These are phyloP conservation scores for Perizoma flavofasciatum DNA, from an alignment of 2,888 invertebrate species.

Conservation along the genomic window DNA sequence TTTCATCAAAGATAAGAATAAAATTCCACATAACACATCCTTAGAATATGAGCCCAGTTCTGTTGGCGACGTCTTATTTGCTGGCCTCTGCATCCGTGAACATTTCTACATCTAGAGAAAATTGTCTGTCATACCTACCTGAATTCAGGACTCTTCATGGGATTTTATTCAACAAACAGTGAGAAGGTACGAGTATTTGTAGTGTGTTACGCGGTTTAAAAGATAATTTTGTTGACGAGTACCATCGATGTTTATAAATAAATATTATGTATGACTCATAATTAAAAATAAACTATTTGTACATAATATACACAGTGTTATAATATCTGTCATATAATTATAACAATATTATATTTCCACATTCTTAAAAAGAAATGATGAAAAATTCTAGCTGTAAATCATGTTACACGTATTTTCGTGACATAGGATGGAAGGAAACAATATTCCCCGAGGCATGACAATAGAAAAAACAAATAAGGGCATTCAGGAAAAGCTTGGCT, in stretches of 20 bases:
- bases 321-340: too few relatives aligned
- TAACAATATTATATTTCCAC: constrained; percentile 21
- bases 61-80: constrained; percentile 55
- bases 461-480: constrained; percentile 45
- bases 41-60: constrained; percentile 22
- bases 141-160: not conserved
- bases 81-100: constrained; percentile 42
- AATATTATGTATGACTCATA: too few relatives aligned
- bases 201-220: too few relatives aligned
- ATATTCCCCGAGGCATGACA: constrained; percentile 42
- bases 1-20: too few relatives aligned
- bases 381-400: constrained; percentile 42
- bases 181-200: too few relatives aligned
- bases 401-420: constrained; percentile 41
- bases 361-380: constrained; percentile 34
- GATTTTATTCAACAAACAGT: not conserved
- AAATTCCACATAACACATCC: too few relatives aligned
- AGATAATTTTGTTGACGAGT: too few relatives aligned
- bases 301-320: too few relatives aligned
- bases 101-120: constrained; percentile 26
- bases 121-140: constrained; percentile 21
- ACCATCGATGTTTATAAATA: too few relatives aligned
- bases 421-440: constrained; percentile 33
- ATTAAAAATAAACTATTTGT: too few relatives aligned
- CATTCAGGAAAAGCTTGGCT: constrained; percentile 44